Evolutionary conservation across 2,888 invertebrate genomes (phyloP), one percentile per base, ranked within the genome.

Genomic region (Drosophila algonquin): DNA sequence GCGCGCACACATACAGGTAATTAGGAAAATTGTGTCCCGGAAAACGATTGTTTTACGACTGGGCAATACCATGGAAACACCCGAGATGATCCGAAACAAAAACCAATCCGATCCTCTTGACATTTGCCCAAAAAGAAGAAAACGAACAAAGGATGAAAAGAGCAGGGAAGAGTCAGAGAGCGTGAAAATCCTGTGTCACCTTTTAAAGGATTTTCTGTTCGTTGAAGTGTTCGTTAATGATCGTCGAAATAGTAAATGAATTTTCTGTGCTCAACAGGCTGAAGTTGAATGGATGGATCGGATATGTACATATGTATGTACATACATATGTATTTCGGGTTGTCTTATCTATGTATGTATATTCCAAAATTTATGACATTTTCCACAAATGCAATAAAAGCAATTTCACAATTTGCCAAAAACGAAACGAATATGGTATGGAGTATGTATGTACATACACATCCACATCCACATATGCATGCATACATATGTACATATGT

Each of bases 91-190:
- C 40, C 40, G 40, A 40, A 40, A 40, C n/a, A 40, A 40, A 40
- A 32, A 32, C 32, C 47, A 7, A 30, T 54, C 73, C 63, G 50
- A 75, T 63, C 51, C 75, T 65, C 73, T 65, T 76, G 75, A 77
- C 74, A 77, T 65, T 77, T 61, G 56, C 69, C 65, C 54, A 50
- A 55, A 55, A 44, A 16, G 69, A 46, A 44, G 69, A 46, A 44
- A 44, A 44, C 35, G 9, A 47, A 62, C 63, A 46, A 40, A 40
- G n/a, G 40, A 40, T 5, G 14, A 8, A 24, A 30, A 16, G 18
- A 10, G 62, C 40, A 14, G 45, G 16, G 46, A 40, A 24, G 47
- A 40, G n/a, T 18, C 40, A 12, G 21, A 54, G 44, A 67, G 65
- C 70, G 57, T 69, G 70, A 67, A 67, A 67, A 67, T 69, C 50